Evolutionary conservation across 2,797 vertebrate genomes (phyloP).

Genomic region (Perodicticus potto): DNA sequence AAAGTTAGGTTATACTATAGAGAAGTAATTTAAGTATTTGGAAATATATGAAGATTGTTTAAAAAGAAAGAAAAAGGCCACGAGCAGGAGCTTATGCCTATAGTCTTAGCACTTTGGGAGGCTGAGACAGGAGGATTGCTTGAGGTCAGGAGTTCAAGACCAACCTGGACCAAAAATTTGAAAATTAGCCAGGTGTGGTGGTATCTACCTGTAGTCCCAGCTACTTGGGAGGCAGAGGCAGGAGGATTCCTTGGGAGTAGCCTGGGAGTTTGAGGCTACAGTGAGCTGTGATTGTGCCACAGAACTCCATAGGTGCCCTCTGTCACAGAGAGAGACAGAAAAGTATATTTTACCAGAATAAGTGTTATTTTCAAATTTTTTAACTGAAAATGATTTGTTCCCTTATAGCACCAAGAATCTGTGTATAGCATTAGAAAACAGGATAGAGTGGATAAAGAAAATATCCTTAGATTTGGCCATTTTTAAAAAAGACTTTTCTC

Average conservation of each 20-base stretch:
- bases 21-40: background rate
- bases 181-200: background rate
- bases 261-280: background rate
- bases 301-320: background rate
- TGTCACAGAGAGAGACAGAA: background rate
- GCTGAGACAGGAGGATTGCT: background rate
- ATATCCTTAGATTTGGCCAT: background rate
- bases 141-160: background rate
- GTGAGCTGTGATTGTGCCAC: background rate
- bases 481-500: slow-evolving; percentile 20
- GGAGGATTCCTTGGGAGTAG: background rate
- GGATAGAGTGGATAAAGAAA: background rate
- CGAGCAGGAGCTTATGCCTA: background rate
- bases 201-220: background rate
- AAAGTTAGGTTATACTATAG: slow-evolving; percentile 7
- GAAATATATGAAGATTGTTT: background rate
- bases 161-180: background rate
- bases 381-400: background rate
- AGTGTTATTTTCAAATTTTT: slow-evolving; percentile 37
- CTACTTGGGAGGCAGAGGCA: background rate
- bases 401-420: background rate
- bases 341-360: slow-evolving; percentile 9
- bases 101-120: background rate
- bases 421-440: slow-evolving; percentile 4
- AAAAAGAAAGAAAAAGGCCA: background rate